Evolutionary conservation across 2,113 vertebrate species (phyloP), one percentile per base, ranked within the genome.

Genomic region (Castor canadensis): DNA sequence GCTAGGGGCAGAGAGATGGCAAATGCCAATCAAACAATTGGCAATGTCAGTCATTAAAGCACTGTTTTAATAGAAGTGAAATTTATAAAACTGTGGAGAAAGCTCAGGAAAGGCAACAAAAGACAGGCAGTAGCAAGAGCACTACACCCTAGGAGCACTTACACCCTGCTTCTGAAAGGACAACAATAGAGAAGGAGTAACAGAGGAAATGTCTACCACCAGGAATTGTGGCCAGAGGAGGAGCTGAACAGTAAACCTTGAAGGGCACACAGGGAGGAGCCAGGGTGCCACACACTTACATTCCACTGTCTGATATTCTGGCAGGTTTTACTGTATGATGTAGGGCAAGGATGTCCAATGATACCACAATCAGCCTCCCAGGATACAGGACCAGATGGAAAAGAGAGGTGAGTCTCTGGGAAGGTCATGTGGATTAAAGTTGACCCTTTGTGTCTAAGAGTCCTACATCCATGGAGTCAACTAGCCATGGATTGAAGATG

Each of bases 211-310:
- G 10, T 28, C 8, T 11, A 9, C 3, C 5, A 11, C 9, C 3
- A 12, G 26, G 16, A 35, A 32, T 10, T 73, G 12, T 52, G 19
- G 15, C 1, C 9, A 22, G n/a, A 12, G 6, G 22, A 45, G 64
- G n/a, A 62, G 28, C n/a, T 17, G 28, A 11, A 1, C 56, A 12
- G 6, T 6, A 6, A 32, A 45, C 7, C 13, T 17, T 16, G 11
- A 8, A 16, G 32, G 32, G 30, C 64, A 67, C 32, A n/a, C 20
- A 72, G 4, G 7, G 38, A 24, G n/a, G 38, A 47, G 6, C 52
- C 1, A 19, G 19, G 3, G 19, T 16, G 1, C 1, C n/a, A 45
- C 0, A 3, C 5, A 6, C 12, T 30, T 3, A 40, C 30, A 2
- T 69, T n/a, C 58, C 3, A 9, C 38, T 40, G 8, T 45, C 35